Evolutionary conservation across 2,113 vertebrate genomes (phyloP).

Genomic region (Perognathus longimembris): DNA sequence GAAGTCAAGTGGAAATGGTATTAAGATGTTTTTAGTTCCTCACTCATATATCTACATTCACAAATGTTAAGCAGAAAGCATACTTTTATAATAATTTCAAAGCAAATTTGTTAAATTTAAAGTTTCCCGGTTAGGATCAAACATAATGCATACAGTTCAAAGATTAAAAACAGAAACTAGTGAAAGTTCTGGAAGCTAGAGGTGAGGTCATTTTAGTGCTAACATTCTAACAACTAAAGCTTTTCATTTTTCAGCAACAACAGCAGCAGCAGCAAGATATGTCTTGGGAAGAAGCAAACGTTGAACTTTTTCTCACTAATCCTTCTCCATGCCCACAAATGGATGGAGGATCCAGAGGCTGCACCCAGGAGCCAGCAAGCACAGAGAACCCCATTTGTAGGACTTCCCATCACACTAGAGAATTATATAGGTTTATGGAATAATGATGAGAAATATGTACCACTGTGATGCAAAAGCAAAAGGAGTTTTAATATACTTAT

Average conservation of each 20-base stretch:
- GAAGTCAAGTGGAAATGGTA: conserved; percentile 39
- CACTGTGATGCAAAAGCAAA: too few species aligned
- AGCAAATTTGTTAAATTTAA: not conserved
- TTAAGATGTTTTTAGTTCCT: not conserved
- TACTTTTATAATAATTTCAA: not conserved
- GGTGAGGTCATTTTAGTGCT: not conserved
- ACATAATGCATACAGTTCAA: not conserved
- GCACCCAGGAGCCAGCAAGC: not conserved
- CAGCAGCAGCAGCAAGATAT: not conserved
- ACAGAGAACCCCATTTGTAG: not conserved
- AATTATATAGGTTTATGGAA: not conserved
- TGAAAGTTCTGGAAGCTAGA: not conserved
- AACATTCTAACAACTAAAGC: conserved; percentile 12
- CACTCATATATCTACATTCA: not conserved
- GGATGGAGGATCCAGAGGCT: not conserved
- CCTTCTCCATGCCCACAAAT: not conserved
- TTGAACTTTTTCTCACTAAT: not conserved
- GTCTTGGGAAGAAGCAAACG: not conserved
- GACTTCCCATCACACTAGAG: not conserved
- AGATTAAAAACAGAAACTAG: not conserved
- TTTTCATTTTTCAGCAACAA: not conserved
- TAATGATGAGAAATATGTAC: too few species aligned
- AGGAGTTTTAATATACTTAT: too few species aligned
- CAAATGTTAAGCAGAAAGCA: not conserved
- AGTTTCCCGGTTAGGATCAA: not conserved